Conservation (phyloP, 2,113 vertebrate genomes). For the Xenopus borealis region DNA sequence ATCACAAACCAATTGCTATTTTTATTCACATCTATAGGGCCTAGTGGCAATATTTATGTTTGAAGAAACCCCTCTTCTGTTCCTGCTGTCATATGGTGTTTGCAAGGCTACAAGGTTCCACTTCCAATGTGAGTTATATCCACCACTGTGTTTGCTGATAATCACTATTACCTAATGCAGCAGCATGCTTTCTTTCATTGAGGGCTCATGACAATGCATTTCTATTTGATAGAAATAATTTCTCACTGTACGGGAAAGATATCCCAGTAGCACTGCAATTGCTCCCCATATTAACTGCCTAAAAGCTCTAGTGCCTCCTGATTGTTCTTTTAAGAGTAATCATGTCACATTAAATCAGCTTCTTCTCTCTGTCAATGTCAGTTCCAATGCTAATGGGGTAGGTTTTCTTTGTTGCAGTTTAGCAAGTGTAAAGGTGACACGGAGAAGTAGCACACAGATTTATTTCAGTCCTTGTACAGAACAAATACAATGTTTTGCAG, state of each 20-base stretch:
- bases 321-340: slow-evolving; percentile 24
- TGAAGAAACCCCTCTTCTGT: too few relatives aligned
- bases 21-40: too few relatives aligned
- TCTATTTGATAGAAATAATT: slow-evolving; percentile 11
- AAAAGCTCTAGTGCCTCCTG: neutral
- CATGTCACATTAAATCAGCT: slow-evolving; percentile 20
- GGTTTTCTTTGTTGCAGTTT: slow-evolving; percentile 14
- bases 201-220: slow-evolving; percentile 10
- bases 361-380: slow-evolving; percentile 19
- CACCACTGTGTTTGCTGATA: neutral
- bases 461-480: neutral
- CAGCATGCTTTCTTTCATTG: neutral
- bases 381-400: slow-evolving; percentile 4
- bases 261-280: too few relatives aligned
- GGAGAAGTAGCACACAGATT: slow-evolving; percentile 7
- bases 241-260: slow-evolving; percentile 11
- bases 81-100: neutral
- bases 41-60: too few relatives aligned
- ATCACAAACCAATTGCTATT: too few relatives aligned
- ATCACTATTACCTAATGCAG: slow-evolving; percentile 21
- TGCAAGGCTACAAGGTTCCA: neutral
- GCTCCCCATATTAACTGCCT: neutral
- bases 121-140: neutral
- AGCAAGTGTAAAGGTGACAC: slow-evolving; percentile 7
- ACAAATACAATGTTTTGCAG: neutral